phyloP scores from a whole-genome alignment of 92 coral and sea anemone species.

The Epizoanthus fatuus region DNA sequence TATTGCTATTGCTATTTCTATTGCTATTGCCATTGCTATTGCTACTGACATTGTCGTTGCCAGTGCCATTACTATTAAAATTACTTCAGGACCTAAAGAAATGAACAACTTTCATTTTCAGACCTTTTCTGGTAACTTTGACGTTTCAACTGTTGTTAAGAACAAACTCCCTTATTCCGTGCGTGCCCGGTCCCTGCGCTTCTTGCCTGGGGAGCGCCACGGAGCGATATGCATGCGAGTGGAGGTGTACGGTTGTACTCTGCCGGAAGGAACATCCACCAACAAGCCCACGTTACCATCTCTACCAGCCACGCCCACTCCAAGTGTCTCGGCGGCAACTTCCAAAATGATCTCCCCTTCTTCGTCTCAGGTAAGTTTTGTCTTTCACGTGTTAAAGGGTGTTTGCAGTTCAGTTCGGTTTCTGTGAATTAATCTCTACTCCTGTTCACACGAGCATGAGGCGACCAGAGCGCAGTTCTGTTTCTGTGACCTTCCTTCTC shows the following conservation, averaged over 20 bases:
- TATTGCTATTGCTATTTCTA: too few relatives aligned
- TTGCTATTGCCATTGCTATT: too few relatives aligned
- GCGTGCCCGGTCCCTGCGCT: constrained; percentile 15
- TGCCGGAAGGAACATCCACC: constrained; percentile 24
- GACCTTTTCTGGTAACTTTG: constrained; percentile 5
- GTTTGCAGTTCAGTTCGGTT: too few relatives aligned
- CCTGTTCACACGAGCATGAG: too few relatives aligned
- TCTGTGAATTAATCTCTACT: too few relatives aligned
- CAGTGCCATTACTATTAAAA: too few relatives aligned
- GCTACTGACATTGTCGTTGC: too few relatives aligned
- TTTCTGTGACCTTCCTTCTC: too few relatives aligned
- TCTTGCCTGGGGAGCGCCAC: neutral
- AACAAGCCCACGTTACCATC: constrained; percentile 20
- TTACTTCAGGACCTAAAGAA: too few relatives aligned
- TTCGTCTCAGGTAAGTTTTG: constrained; percentile 4
- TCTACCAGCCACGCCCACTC: neutral
- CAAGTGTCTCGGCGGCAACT: neutral
- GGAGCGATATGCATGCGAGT: constrained; percentile 27
- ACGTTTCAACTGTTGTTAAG: neutral
- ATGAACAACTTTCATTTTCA: neutral
- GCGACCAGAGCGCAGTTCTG: too few relatives aligned
- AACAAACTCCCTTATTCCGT: constrained; percentile 12
- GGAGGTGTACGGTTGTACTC: constrained; percentile 38
- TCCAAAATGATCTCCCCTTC: neutral
- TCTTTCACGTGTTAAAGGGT: too few relatives aligned